Evolutionary conservation across 2,113 vertebrate species (phyloP), one percentile per base, ranked within the genome.

Genomic region (Narcine bancroftii): DNA sequence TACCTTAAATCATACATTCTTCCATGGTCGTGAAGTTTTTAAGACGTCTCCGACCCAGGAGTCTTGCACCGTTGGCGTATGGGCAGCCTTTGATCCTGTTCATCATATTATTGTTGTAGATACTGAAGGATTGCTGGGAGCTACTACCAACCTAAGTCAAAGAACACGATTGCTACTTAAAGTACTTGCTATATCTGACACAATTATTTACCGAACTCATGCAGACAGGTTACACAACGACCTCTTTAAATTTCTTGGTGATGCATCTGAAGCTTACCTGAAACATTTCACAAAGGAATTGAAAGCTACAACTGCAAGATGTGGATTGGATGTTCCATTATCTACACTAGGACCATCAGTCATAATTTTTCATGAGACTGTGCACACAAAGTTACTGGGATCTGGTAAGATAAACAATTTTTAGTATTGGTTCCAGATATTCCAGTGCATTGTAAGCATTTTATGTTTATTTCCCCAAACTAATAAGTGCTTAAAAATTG

Each of bases 291-390:
- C 98, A 71, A 97, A 96, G 95, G 99, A 99, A 94, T 95, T 99
- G 93, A 99, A 99, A 95, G 98, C 98, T 91, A 99, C 98, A 3
- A 99, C 99, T 93, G 96, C 97, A 65, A 98, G 98, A 92, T 99
- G 98, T 93, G 99, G 99, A 76, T 96, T 99, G 92, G 98, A 99
- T 92, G 99, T 99, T 92, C 98, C 99, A 26, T 95, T 99, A 91
- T 99, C 99, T 93, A 99, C 98, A 0, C 95, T 99, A 94, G 99
- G 98, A 92, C 98, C 99, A 1, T 98, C 97, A 6, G 98, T 99
- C 91, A 97, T 99, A 93, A 98, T 99, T 96, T 99, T 99, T 95
- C 99, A 99, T 0, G 98, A 99, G 96, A 99, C 99, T 39, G 97
- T 99, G 63, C 98, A 99, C 94, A 99, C 99, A 93, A 99, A 99